A percentile compares a stretch with the other conserved stretches of the same genome.
Conservation (phyloP, 2,888 invertebrate genomes). For the Serripes groenlandicus region DNA sequence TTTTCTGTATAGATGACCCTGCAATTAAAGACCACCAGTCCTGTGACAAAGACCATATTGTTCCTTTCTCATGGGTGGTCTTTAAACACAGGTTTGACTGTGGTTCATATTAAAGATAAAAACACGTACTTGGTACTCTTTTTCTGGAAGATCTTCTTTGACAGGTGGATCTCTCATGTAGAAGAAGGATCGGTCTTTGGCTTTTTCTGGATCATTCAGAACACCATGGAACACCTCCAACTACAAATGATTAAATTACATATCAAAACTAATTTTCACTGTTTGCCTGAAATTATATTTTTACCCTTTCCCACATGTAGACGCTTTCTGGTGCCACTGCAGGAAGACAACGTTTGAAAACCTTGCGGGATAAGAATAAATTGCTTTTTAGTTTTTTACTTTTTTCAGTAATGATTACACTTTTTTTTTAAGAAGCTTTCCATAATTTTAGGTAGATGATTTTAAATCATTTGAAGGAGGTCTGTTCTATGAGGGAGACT, state of each 20-base stretch:
- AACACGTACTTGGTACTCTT: slow-evolving; percentile 64
- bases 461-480: no score
- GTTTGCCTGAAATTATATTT: background rate
- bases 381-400: background rate
- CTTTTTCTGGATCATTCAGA: slow-evolving; percentile 67
- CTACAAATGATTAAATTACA: slow-evolving; percentile 46
- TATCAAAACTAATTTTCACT: background rate
- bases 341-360: background rate
- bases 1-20: no score
- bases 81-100: no score
- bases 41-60: no score
- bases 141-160: slow-evolving; percentile 49
- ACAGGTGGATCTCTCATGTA: slow-evolving; percentile 72
- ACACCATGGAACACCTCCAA: slow-evolving; percentile 78
- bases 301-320: background rate
- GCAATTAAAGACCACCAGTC: no score
- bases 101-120: no score
- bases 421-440: no score
- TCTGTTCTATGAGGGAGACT: no score
- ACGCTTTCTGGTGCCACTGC: background rate
- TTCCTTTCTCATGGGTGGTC: no score
- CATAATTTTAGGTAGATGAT: no score
- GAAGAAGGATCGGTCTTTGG: slow-evolving; percentile 70
- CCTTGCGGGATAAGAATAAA: background rate
- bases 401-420: no score